Evolutionary conservation across 30 jellyfish, hydroid and myxozoan genomes (phyloP).

Genomic region (Pelagia noctiluca): DNA sequence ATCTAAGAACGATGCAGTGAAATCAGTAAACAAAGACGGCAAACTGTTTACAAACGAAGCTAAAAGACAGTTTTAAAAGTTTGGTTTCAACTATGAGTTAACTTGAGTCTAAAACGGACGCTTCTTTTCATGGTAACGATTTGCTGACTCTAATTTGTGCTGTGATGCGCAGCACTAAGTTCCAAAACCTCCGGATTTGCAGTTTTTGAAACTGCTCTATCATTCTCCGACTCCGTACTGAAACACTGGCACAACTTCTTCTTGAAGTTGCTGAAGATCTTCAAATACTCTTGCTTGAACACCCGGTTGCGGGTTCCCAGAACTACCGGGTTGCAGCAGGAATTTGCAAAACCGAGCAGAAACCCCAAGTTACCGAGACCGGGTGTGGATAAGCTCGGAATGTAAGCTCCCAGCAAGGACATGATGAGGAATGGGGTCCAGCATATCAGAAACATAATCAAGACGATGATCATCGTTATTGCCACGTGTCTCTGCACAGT

Average conservation of each 20-base stretch:
- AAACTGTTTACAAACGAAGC: no score
- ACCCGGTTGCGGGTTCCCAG: constrained; percentile 78
- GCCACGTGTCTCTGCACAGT: constrained; percentile 70
- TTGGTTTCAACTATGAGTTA: no score
- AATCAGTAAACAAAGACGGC: no score
- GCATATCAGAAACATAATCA: constrained; percentile 64
- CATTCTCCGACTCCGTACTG: background rate
- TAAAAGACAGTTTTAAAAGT: no score
- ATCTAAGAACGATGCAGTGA: no score
- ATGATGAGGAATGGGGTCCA: constrained; percentile 85
- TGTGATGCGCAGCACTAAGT: constrained; percentile 32
- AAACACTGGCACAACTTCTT: constrained; percentile 31
- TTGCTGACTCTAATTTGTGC: no score
- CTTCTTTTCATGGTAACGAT: no score
- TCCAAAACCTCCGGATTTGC: constrained; percentile 31
- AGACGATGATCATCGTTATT: constrained; percentile 79
- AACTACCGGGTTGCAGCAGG: constrained; percentile 81
- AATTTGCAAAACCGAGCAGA: constrained; percentile 74
- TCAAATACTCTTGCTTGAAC: constrained; percentile 55
- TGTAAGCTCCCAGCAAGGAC: constrained; percentile 75
- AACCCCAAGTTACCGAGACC: constrained; percentile 71
- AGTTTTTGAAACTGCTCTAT: background rate
- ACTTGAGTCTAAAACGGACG: no score
- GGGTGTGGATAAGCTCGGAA: constrained; percentile 67
- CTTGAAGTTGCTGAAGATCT: constrained; percentile 19